phyloP scores from a whole-genome alignment of 37 sponge, comb jelly and placozoan species.

The Ianthella basta region DNA sequence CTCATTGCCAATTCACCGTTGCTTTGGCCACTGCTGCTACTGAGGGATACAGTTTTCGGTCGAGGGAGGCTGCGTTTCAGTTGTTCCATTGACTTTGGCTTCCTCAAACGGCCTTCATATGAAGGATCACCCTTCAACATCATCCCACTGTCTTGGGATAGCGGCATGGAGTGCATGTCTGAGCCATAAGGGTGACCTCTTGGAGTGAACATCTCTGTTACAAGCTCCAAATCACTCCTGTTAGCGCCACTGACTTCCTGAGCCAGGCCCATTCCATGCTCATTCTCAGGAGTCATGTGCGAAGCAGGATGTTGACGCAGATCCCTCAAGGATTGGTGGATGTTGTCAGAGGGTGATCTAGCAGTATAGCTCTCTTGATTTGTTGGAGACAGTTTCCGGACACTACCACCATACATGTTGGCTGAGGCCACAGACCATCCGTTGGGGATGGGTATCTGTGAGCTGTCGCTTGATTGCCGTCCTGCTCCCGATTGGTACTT shows the following conservation, averaged over 20 bases:
- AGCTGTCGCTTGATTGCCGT: not conserved
- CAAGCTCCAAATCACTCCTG: conserved; percentile 9
- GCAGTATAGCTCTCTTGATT: not conserved
- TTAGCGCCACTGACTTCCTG: not conserved
- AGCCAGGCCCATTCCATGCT: conserved; percentile 12
- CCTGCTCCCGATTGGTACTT: not conserved
- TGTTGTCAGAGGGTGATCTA: not conserved
- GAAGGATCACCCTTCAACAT: not conserved
- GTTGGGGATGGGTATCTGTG: not conserved
- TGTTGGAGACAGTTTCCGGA: not conserved
- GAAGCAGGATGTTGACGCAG: conserved; percentile 34
- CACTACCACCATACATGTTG: conserved; percentile 1
- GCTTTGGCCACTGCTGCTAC: not conserved
- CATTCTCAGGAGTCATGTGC: conserved; percentile 1
- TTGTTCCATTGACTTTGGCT: conserved; percentile 9
- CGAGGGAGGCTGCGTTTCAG: conserved; percentile 3
- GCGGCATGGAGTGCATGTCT: not conserved
- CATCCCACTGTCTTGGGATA: conserved; percentile 19
- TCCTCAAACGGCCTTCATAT: not conserved
- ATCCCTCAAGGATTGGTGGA: conserved; percentile 20
- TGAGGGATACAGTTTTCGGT: conserved; percentile 20
- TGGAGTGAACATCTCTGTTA: conserved; percentile 17
- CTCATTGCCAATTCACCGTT: not conserved
- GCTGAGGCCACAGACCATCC: conserved; percentile 19
- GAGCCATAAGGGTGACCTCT: not conserved